Base-by-base conservation (phyloP, 2,113 vertebrate species). In the Hipposideros armiger region DNA sequence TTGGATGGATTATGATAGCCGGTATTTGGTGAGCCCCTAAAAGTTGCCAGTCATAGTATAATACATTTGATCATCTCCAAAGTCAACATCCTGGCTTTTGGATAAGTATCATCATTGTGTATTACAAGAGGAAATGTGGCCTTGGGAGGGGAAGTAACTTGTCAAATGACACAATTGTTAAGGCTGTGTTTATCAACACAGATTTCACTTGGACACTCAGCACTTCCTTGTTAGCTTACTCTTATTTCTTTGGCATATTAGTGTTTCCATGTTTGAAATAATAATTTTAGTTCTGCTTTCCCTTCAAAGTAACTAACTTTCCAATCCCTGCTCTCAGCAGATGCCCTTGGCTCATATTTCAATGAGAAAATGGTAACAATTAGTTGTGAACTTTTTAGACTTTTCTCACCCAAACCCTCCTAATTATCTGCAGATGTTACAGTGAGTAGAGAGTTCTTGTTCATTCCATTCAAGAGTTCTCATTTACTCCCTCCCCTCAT, bases 1-100 rank as follows among this genome's bases (percentile, higher is more conserved):
- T 6, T 1, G 24, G 4, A 22, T 54, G 11, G 7, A 36, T 20
- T 22, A 20, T 22, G 3, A 13, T 4, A 7, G 0, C 30, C 36
- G 36, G 36, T 19, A 30, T 3, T 50, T 20, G 82, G 14, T 54
- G 52, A 17, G 16, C 26, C 14, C 20, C 36, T 74, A 4, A 6
- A 32, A 22, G 45, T 66, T 64, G 15, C 42, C 36, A 36, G 36
- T 36, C 36, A 36, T 36, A 26, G 24, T 50, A 7, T 14, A 17
- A 19, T 69, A 36, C 36, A 36, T 36, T 36, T 54, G 30, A 9
- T 69, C 58, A 16, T 28, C 67, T 54, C 8, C 15, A 32, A 32
- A 69, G 26, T 50, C 73, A 16, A 14, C 36, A 58, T 24, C 15
- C 62, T 91, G n/a, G 30, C 36, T 64, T 40, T 80, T 28, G 52